Base-by-base conservation (phyloP, 1,140 invertebrate species). In the Macrobrachium rosenbergii region DNA sequence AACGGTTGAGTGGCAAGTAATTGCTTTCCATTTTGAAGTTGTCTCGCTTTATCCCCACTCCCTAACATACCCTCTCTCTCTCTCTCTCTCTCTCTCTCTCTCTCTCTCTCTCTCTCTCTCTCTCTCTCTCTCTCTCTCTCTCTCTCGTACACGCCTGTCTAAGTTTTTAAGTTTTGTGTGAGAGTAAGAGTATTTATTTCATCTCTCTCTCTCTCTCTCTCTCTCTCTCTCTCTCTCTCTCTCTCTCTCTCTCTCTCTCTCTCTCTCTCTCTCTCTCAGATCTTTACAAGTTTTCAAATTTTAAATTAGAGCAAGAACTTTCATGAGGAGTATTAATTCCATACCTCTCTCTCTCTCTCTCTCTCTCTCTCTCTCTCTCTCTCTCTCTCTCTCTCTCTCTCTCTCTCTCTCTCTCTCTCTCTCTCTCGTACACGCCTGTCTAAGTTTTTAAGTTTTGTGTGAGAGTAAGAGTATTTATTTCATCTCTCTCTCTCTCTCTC, bases 71-170 rank as follows among this genome's bases (percentile, higher is more conserved):
- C 19, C 62, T 6, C 10, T 0, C 62, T 11, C 79, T 43, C 62
- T 43, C 23, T 11, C 62, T 3, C 79, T 43, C 79, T 43, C 62
- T 43, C 62, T 67, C 62, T 67, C 79, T 67, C 62, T 67, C 62
- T 67, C 62, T 67, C 79, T 63, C 59, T 63, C 59, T 63, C 78
- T 63, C 78, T 63, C 58, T 63, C 59, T 63, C 78, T 67, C 62
- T 67, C 60, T 67, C 62, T 37, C 21, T 67, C 60, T 67, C 79
- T 81, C 64, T 69, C 80, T 69, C 62, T 82, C 64, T 82, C 80
- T 69, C 63, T 69, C 58, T 45, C 62, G 28, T 43, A n/a, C n/a
- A n/a, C n/a, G n/a, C 69, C 23, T 28, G 37, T 82, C 23, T 79
- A 37, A 37, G 28, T 37, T 37, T 3, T 37, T 37, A 37, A 3